Evolutionary conservation across 2,888 invertebrate genomes (phyloP).

Genomic region (Melieria omissa): DNA sequence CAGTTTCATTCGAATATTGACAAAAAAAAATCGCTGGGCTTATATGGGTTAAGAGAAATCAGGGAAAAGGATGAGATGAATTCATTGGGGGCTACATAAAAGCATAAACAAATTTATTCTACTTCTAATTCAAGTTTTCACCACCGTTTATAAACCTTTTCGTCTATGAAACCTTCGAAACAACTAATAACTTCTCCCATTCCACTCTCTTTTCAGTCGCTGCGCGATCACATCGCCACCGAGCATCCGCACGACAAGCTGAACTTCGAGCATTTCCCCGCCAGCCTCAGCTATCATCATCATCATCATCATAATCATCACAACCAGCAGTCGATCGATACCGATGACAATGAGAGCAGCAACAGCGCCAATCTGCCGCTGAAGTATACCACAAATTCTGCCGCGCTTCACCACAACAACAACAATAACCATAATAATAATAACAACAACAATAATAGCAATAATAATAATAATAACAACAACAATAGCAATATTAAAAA

Average conservation of each 20-base stretch:
- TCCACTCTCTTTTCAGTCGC: slow-evolving; percentile 52
- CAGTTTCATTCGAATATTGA: too few relatives aligned
- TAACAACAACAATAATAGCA: slow-evolving; percentile 40
- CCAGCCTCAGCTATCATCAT: slow-evolving; percentile 32
- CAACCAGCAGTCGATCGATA: slow-evolving; percentile 32
- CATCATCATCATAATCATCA: slow-evolving; percentile 28
- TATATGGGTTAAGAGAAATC: too few relatives aligned
- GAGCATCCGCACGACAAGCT: slow-evolving; percentile 65
- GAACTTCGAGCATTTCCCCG: slow-evolving; percentile 54
- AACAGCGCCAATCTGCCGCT: slow-evolving; percentile 36
- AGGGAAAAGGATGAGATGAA: too few relatives aligned
- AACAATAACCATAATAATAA: slow-evolving; percentile 49
- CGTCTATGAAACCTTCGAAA: not conserved
- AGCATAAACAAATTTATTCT: too few relatives aligned
- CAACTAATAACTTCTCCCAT: not conserved
- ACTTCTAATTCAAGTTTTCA: too few relatives aligned
- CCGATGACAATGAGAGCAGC: slow-evolving; percentile 45
- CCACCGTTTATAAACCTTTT: too few relatives aligned
- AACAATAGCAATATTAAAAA: slow-evolving; percentile 44
- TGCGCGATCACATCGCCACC: slow-evolving; percentile 68
- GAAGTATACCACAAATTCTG: too few relatives aligned
- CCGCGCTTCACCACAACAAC: slow-evolving; percentile 36
- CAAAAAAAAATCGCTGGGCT: too few relatives aligned
- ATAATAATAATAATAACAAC: slow-evolving; percentile 47
- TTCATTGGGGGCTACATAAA: too few relatives aligned